These are phyloP conservation scores for Thymelicus acteon DNA, from an alignment of 2,888 invertebrate species.

Conservation along the genomic window DNA sequence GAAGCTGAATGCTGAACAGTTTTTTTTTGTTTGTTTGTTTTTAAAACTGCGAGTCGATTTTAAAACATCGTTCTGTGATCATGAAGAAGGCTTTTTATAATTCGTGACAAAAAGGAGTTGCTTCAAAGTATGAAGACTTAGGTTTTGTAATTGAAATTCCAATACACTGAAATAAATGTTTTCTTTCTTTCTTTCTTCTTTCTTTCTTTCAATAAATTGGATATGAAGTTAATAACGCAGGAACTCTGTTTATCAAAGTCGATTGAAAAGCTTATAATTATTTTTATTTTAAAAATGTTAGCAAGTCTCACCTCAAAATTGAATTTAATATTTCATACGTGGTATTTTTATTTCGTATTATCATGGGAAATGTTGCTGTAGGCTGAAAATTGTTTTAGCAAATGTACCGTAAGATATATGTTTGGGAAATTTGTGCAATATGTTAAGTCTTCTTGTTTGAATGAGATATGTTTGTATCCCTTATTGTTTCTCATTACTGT, in stretches of 20 bases:
- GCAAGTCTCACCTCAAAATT: constrained; percentile 16
- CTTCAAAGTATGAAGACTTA: too few species aligned
- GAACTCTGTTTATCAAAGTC: not conserved
- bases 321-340: constrained; percentile 26
- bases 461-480: constrained; percentile 17
- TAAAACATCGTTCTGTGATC: too few species aligned
- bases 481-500: not conserved
- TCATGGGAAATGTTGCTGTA: constrained; percentile 33
- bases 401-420: constrained; percentile 36
- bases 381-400: constrained; percentile 36
- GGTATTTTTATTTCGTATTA: constrained; percentile 25
- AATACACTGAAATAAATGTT: too few species aligned
- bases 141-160: too few species aligned
- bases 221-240: too few species aligned
- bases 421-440: constrained; percentile 37
- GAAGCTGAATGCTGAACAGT: too few species aligned
- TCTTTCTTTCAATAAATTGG: too few species aligned
- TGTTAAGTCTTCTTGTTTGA: constrained; percentile 29
- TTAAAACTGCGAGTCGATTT: too few species aligned
- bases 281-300: not conserved
- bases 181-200: too few species aligned
- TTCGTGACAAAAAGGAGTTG: too few species aligned
- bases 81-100: too few species aligned
- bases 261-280: not conserved
- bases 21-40: too few species aligned